phyloP scores from a whole-genome alignment of 92 coral and sea anemone species.

The Paragorgia papillata region DNA sequence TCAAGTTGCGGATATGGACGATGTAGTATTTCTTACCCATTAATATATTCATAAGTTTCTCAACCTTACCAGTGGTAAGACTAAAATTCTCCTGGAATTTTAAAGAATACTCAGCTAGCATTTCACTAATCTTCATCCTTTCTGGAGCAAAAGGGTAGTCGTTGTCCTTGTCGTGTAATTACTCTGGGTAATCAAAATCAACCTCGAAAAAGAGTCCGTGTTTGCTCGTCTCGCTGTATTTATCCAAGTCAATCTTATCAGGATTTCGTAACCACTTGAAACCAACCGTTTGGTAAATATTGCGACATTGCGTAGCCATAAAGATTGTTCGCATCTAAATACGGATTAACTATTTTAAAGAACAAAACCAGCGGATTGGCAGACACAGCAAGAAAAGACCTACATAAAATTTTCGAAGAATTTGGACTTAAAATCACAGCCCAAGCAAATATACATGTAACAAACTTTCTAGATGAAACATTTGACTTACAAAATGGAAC shows the following conservation, averaged over 20 bases:
- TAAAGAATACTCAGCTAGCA: constrained; percentile 14
- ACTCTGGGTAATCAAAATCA: constrained; percentile 6
- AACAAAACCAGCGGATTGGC: too few relatives aligned
- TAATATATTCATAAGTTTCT: background rate
- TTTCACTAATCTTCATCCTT: background rate
- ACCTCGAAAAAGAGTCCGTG: constrained; percentile 6
- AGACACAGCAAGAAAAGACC: too few relatives aligned
- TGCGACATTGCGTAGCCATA: background rate
- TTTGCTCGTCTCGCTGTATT: background rate
- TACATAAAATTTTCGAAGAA: too few relatives aligned
- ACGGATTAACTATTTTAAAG: too few relatives aligned
- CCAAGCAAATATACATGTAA: too few relatives aligned
- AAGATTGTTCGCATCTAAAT: background rate
- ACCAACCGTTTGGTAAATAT: too few relatives aligned
- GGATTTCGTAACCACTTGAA: too few relatives aligned
- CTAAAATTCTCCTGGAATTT: constrained; percentile 21
- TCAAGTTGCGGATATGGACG: background rate
- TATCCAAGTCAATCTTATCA: background rate
- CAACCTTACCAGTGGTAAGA: background rate
- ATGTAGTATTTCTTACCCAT: background rate
- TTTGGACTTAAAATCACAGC: too few relatives aligned
- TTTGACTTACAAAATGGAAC: too few relatives aligned
- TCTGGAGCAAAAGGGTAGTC: constrained; percentile 50
- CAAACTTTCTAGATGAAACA: too few relatives aligned
- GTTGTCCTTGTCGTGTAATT: constrained; percentile 41